Evolutionary conservation across 1,140 invertebrate species (phyloP), one percentile per base, ranked within the genome.

Genomic region (Drosophila santomea): DNA sequence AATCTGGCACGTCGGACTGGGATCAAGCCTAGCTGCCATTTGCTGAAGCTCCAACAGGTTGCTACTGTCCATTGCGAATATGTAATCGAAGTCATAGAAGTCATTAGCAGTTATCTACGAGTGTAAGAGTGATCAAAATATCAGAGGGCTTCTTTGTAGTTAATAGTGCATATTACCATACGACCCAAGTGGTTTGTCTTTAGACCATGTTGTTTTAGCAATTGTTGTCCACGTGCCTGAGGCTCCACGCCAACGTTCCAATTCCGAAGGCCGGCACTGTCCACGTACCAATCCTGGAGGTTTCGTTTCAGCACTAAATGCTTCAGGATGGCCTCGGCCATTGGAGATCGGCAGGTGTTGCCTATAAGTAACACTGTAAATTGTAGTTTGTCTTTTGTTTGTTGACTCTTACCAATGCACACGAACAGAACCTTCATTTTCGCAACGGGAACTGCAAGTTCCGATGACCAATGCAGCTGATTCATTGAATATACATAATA

Each of bases 281-380:
- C 97, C 7, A 97, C 95, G 52, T 95, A 93, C 98, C 98, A 99
- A 77, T 95, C 74, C 6, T 38, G 4, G 61, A 95, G 76, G 45
- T 94, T 93, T 59, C 93, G 92, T 76, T 96, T 94, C 67, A 94
- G 93, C 0, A 97, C 93, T 10, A 95, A 89, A 82, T 98, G 94
- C 35, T 93, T 90, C 92, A 98, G 97, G 0, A 98, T 95, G 8
- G 97, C 97, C 93, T 98, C 97, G 15, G 97, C 97, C 82, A 98
- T 98, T 14, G 98, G 97, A 12, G 97, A 98, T n/a, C 98, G 95
- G 90, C 98, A 99, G 73, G 98, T 98, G 83, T 98, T 98, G 11
- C 97, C 97, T 94, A 7, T n/a, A 11, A 11, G 14, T 43, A 38
- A 15, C 32, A 14, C 0, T 3, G 6, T 28, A 28, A 32, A 11